phyloP scores from a whole-genome alignment of 2,113 vertebrate genomes.

The Willisornis vidua region DNA sequence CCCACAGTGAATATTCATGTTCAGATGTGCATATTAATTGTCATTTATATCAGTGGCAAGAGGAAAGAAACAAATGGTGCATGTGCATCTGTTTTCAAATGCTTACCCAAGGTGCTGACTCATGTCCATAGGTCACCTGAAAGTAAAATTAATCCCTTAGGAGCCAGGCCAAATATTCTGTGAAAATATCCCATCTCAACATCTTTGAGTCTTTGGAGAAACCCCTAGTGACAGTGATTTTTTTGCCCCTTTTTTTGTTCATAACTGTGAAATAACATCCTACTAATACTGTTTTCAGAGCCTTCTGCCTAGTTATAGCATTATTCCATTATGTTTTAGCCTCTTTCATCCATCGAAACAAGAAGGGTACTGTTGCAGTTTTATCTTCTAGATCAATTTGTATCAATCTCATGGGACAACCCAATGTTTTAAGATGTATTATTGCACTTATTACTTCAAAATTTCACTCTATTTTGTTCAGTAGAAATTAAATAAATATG shows the following conservation, averaged over 20 bases:
- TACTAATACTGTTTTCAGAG: neutral
- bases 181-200: neutral
- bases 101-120: constrained; percentile 35
- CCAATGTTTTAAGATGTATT: neutral
- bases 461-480: neutral
- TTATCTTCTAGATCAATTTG: neutral
- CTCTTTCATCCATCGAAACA: neutral
- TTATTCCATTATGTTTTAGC: neutral
- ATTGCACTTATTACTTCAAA: neutral
- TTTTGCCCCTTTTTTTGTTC: neutral
- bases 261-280: neutral
- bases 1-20: constrained; percentile 53
- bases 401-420: neutral
- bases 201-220: neutral
- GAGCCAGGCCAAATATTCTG: neutral
- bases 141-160: constrained; percentile 43
- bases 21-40: constrained; percentile 64
- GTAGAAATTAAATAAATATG: neutral
- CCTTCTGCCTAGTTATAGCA: neutral
- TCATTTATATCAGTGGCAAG: constrained; percentile 42
- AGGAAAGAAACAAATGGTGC: constrained; percentile 44
- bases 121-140: neutral
- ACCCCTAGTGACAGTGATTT: neutral
- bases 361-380: neutral
- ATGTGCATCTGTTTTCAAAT: constrained; percentile 44